Percentiles rank a stretch among this genome's conserved stretches.
These are phyloP conservation scores for Rutpela maculata DNA, from an alignment of 2,888 invertebrate species.

Conservation along the genomic window DNA sequence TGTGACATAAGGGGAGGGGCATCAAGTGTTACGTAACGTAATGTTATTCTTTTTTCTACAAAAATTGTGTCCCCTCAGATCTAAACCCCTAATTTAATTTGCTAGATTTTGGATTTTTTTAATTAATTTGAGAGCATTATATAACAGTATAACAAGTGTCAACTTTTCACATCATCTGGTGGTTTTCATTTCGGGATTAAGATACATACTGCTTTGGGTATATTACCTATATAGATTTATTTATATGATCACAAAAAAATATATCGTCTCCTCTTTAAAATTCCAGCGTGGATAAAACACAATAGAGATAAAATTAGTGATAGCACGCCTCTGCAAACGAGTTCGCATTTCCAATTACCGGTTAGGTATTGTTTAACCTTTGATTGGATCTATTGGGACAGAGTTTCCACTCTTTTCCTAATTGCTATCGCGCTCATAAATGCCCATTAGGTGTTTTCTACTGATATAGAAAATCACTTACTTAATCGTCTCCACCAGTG, in stretches of 20 bases:
- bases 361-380: conserved; percentile 62
- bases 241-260: not conserved
- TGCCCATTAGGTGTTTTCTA: conserved; percentile 46
- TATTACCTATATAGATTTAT: not conserved
- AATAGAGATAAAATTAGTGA: not conserved
- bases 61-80: too few species aligned
- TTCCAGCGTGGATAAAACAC: not conserved
- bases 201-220: too few species aligned
- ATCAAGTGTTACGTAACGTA: too few species aligned
- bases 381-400: conserved; percentile 62
- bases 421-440: conserved; percentile 64
- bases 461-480: conserved; percentile 45
- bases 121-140: too few species aligned
- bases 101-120: too few species aligned
- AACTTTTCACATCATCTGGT: too few species aligned
- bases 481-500: conserved; percentile 40
- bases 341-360: conserved; percentile 61
- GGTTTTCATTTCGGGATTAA: too few species aligned
- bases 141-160: too few species aligned
- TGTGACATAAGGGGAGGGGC: too few species aligned
- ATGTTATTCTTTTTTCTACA: too few species aligned
- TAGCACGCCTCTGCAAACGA: conserved; percentile 8
- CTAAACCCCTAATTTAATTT: too few species aligned
- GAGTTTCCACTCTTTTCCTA: conserved; percentile 61
- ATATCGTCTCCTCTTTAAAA: not conserved